A percentile compares a stretch with the other conserved stretches of the same genome.
Evolutionary conservation across 2,888 invertebrate species (phyloP).

Genomic region (Cataglyphis altisquamis): DNA sequence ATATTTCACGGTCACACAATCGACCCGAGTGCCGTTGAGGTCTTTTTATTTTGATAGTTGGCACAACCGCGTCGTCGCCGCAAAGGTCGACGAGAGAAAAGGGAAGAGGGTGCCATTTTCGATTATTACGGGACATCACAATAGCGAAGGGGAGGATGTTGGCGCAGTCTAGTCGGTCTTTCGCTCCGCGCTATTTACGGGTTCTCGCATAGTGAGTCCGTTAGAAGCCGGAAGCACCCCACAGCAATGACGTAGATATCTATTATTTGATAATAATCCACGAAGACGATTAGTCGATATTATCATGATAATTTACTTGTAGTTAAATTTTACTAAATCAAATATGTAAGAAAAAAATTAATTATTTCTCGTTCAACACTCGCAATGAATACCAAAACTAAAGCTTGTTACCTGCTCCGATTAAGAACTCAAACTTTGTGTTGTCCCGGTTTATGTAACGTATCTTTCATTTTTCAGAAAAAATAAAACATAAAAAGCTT

Average conservation of each 20-base stretch:
- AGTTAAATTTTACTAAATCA: background rate
- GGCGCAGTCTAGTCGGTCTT: constrained; percentile 44
- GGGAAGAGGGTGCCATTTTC: constrained; percentile 66
- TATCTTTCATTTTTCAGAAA: background rate
- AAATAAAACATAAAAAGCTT: background rate
- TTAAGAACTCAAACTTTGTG: constrained; percentile 5
- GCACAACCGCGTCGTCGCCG: constrained; percentile 47
- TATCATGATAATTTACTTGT: background rate
- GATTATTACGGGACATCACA: constrained; percentile 54
- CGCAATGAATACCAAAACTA: background rate
- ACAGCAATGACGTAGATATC: constrained; percentile 10
- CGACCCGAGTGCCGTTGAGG: constrained; percentile 28
- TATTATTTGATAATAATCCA: background rate
- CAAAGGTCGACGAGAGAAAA: constrained; percentile 54
- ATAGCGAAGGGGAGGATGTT: constrained; percentile 51
- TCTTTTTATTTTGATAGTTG: constrained; percentile 70
- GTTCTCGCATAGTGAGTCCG: constrained; percentile 38
- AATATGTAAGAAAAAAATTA: background rate
- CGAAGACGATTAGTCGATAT: background rate
- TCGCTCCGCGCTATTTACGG: constrained; percentile 47
- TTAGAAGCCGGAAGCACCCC: constrained; percentile 62
- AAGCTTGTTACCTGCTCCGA: background rate
- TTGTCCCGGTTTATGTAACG: background rate
- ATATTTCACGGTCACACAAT: constrained; percentile 73
- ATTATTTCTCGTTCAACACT: background rate